Evolutionary conservation across 1,140 invertebrate genomes (phyloP).

Genomic region (Cydia pomonella): DNA sequence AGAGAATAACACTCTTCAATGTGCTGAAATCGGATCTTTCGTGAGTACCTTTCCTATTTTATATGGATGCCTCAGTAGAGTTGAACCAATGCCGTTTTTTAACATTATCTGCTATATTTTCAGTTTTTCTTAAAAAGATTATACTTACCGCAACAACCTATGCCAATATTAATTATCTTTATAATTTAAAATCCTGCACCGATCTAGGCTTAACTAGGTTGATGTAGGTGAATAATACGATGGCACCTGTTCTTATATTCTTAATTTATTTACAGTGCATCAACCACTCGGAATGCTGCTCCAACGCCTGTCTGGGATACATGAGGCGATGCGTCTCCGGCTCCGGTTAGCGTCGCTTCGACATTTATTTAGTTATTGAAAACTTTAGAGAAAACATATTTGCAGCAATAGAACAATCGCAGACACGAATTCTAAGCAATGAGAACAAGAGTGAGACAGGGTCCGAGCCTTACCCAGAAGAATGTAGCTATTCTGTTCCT

Average conservation of each 20-base stretch:
- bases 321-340: conserved; percentile 69
- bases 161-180: no score
- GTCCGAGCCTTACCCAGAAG: no score
- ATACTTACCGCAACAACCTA: no score
- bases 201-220: neutral
- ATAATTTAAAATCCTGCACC: neutral
- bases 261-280: conserved; percentile 67
- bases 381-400: neutral
- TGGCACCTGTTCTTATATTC: conserved; percentile 4
- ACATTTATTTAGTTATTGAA: neutral
- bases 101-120: no score
- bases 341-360: conserved; percentile 36
- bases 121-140: no score
- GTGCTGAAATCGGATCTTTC: conserved; percentile 6
- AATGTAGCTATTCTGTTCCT: neutral
- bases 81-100: neutral
- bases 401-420: neutral
- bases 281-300: conserved; percentile 70
- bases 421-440: neutral
- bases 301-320: conserved; percentile 65
- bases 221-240: neutral
- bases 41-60: neutral
- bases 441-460: neutral
- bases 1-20: neutral
- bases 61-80: neutral